Evolutionary conservation across 2,113 vertebrate genomes (phyloP).

Genomic region (Nibea albiflora): DNA sequence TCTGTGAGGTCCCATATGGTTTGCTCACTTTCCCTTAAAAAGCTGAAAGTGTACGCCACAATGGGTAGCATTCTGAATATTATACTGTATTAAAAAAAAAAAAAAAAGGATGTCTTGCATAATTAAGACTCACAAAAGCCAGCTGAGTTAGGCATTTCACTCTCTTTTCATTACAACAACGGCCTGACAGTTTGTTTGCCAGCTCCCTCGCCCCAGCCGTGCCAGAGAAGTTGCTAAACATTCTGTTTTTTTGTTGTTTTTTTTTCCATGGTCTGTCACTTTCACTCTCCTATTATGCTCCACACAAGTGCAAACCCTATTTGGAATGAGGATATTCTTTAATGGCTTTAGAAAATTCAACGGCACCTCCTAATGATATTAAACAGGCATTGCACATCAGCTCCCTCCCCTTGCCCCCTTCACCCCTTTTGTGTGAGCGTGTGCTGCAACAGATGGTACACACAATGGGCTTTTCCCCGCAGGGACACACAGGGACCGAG

Average conservation of each 20-base stretch:
- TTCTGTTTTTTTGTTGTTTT: neutral
- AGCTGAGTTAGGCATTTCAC: neutral
- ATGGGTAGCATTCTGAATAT: neutral
- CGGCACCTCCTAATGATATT: slow-evolving; percentile 74
- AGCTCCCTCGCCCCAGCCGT: neutral
- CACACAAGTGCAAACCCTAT: slow-evolving; percentile 50
- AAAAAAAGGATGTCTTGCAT: neutral
- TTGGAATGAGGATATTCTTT: slow-evolving; percentile 67
- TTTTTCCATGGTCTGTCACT: slow-evolving; percentile 25
- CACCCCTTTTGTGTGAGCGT: slow-evolving; percentile 57
- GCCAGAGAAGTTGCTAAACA: neutral
- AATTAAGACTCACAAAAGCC: neutral
- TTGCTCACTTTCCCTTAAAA: neutral
- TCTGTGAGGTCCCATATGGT: neutral
- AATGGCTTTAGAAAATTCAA: slow-evolving; percentile 70
- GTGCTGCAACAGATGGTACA: slow-evolving; percentile 75
- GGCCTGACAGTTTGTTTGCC: neutral
- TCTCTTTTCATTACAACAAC: neutral
- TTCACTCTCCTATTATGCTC: slow-evolving; percentile 35
- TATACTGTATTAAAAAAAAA: neutral
- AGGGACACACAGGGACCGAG: slow-evolving; percentile 51
- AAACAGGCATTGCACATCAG: slow-evolving; percentile 68
- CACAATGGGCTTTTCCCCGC: slow-evolving; percentile 68
- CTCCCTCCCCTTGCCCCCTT: slow-evolving; percentile 28
- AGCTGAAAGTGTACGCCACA: neutral